These are phyloP conservation scores for Platerodrilus igneus DNA, from an alignment of 2,888 invertebrate species.

Conservation along the genomic window DNA sequence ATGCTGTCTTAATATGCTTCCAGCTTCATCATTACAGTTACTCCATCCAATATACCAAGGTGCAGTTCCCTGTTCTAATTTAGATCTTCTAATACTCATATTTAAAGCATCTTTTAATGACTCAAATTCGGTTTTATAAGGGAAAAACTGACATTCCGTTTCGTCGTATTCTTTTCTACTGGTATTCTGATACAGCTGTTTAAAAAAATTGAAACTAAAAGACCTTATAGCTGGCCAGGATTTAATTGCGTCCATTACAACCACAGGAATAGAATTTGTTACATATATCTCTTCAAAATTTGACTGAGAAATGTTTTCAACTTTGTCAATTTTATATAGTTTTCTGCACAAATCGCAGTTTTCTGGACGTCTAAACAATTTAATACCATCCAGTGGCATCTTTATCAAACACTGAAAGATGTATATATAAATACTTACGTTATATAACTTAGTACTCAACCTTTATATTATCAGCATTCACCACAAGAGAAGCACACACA, in stretches of 20 bases:
- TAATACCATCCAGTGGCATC: conserved; percentile 39
- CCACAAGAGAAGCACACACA: conserved; percentile 6
- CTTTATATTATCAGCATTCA: conserved; percentile 16
- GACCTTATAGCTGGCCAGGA: conserved; percentile 73
- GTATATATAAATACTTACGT: conserved; percentile 1
- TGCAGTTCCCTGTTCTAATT: conserved; percentile 47
- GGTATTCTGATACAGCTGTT: conserved; percentile 62
- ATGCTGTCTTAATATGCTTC: conserved; percentile 69
- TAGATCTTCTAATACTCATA: conserved; percentile 70
- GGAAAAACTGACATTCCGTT: conserved; percentile 84
- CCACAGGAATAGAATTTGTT: conserved; percentile 73
- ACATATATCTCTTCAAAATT: conserved; percentile 73
- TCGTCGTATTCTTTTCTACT: conserved; percentile 36
- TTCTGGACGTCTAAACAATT: conserved; percentile 70
- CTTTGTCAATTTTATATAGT: conserved; percentile 59
- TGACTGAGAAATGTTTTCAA: conserved; percentile 60
- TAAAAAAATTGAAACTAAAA: conserved; percentile 74
- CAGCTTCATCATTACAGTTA: conserved; percentile 84
- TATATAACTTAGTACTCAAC: conserved; percentile 14
- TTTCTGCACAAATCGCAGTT: conserved; percentile 73
- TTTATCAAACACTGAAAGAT: conserved; percentile 40
- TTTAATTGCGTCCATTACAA: conserved; percentile 75
- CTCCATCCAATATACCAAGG: conserved; percentile 79
- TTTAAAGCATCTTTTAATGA: conserved; percentile 75
- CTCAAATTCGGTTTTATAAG: conserved; percentile 82